Evolutionary conservation across 2,113 vertebrate genomes (phyloP).

Genomic region (Xiphophorus maculatus): DNA sequence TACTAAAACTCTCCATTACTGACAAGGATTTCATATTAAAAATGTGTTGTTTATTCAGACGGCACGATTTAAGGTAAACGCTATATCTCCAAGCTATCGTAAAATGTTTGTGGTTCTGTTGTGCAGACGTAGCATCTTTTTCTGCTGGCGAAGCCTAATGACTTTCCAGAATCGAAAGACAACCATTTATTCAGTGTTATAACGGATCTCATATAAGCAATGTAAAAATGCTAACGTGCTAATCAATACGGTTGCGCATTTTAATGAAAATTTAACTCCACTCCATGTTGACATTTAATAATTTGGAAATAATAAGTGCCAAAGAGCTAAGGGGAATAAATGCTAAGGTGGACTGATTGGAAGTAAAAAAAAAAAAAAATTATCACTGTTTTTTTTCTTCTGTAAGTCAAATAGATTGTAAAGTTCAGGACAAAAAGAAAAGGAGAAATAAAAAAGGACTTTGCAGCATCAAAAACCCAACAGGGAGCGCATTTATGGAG

Average conservation of each 20-base stretch:
- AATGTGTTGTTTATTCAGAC: neutral
- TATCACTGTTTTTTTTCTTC: constrained; percentile 34
- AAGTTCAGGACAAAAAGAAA: constrained; percentile 29
- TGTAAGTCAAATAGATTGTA: neutral
- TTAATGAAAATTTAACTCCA: constrained; percentile 70
- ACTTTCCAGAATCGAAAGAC: constrained; percentile 32
- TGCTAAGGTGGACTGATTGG: constrained; percentile 57
- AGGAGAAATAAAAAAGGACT: constrained; percentile 43
- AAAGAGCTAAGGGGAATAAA: constrained; percentile 64
- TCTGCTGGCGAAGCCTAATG: constrained; percentile 29
- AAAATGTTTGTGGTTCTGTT: constrained; percentile 4
- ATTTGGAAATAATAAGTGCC: constrained; percentile 66
- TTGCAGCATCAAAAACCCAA: constrained; percentile 43
- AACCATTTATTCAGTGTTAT: constrained; percentile 48
- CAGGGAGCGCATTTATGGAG: constrained; percentile 63
- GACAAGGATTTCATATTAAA: neutral
- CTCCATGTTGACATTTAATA: constrained; percentile 61
- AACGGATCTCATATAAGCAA: constrained; percentile 46
- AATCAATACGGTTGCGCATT: constrained; percentile 52
- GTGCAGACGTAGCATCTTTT: constrained; percentile 25
- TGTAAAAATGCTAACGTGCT: constrained; percentile 45
- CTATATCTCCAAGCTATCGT: neutral
- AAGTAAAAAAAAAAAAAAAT: neutral
- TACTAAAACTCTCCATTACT: neutral
- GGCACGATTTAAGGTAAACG: neutral